Percentiles rank a stretch among this genome's conserved stretches.
Evolutionary conservation across 2,113 vertebrate species (phyloP).

Genomic region (Dromiciops gliroides): DNA sequence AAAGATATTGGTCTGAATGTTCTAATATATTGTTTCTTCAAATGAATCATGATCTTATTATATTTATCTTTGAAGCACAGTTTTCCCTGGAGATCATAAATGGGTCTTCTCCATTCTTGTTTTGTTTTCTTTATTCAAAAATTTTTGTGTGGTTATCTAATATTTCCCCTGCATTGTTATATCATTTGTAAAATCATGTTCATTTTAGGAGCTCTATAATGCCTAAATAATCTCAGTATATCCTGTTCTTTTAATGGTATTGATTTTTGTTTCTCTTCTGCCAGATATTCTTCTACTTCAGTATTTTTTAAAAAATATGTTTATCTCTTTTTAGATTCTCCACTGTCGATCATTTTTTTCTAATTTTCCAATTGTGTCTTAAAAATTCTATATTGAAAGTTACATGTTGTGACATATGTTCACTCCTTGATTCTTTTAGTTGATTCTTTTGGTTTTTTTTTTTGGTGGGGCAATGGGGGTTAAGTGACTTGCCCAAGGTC

Average conservation of each 20-base stretch:
- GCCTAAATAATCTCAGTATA: background rate
- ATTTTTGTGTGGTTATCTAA: background rate
- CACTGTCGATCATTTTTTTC: background rate
- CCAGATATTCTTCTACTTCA: background rate
- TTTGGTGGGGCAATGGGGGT: too few species aligned
- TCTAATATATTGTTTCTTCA: background rate
- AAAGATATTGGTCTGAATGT: background rate
- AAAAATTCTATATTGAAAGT: background rate
- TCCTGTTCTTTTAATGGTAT: background rate
- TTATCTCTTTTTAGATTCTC: background rate
- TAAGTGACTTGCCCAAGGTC: too few species aligned
- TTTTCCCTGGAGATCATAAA: background rate
- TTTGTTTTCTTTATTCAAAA: background rate
- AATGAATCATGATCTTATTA: background rate
- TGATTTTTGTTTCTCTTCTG: background rate
- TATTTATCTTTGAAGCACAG: background rate
- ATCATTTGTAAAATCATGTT: background rate
- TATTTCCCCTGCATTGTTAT: background rate
- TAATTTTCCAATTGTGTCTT: background rate
- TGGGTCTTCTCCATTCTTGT: background rate
- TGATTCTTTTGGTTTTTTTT: too few species aligned
- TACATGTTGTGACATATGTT: background rate
- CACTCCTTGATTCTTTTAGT: background rate
- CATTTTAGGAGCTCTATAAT: background rate
- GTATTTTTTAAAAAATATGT: background rate